These are phyloP conservation scores for Sitodiplosis mosellana DNA, from an alignment of 1,140 invertebrate genomes.

Conservation along the genomic window DNA sequence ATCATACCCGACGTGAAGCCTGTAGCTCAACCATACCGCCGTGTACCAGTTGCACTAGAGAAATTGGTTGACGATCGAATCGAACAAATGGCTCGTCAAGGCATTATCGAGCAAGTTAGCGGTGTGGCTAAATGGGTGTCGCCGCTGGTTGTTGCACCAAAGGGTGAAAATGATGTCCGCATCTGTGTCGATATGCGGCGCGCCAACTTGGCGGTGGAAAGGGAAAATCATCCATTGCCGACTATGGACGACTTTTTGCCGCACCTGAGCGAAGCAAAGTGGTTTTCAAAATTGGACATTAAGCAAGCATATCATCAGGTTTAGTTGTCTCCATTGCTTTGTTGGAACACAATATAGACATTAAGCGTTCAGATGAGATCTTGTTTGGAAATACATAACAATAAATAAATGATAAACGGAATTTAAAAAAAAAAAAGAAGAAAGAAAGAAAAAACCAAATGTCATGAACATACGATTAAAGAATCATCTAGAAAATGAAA, in stretches of 20 bases:
- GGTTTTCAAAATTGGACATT: constrained; percentile 14
- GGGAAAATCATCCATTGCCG: constrained; percentile 19
- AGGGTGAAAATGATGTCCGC: too few relatives aligned
- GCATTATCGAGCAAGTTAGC: constrained; percentile 6
- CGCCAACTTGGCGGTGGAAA: constrained; percentile 19
- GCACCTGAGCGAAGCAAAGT: too few relatives aligned
- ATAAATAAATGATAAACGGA: too few relatives aligned
- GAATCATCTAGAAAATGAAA: too few relatives aligned
- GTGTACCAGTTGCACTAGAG: constrained; percentile 10
- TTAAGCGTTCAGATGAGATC: too few relatives aligned
- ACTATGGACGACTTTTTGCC: constrained; percentile 17
- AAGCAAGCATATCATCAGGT: constrained; percentile 15
- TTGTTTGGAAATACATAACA: too few relatives aligned
- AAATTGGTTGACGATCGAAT: constrained; percentile 5
- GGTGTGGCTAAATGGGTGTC: constrained; percentile 16
- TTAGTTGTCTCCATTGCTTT: neutral
- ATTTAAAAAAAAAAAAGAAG: too few relatives aligned
- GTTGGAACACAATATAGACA: too few relatives aligned
- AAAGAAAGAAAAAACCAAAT: too few relatives aligned
- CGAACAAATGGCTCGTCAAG: constrained; percentile 2
- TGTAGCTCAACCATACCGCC: too few relatives aligned
- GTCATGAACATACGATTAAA: too few relatives aligned
- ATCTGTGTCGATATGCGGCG: too few relatives aligned
- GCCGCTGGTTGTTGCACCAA: constrained; percentile 17
- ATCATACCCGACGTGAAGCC: constrained; percentile 2